Percentiles rank a stretch among this genome's conserved stretches.
Conservation (phyloP, 35 echinoderm and acorn worm genomes). For the Apostichopus japonicus region DNA sequence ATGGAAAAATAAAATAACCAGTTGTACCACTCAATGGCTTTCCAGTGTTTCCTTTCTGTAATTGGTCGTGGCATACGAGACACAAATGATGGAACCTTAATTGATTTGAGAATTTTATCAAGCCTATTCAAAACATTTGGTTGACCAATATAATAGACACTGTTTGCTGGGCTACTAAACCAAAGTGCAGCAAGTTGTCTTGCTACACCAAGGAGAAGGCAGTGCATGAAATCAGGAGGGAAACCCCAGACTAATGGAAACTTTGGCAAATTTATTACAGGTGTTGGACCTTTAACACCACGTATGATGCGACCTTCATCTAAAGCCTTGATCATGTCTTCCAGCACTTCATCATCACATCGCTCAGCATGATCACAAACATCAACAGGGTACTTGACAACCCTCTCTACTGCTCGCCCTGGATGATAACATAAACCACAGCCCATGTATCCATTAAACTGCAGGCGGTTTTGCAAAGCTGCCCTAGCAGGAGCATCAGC, state of each 20-base stretch:
- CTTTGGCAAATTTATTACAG: slow-evolving; percentile 50
- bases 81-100: slow-evolving; percentile 26
- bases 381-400: slow-evolving; percentile 70
- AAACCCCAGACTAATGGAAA: slow-evolving; percentile 64
- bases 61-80: slow-evolving; percentile 52
- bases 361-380: slow-evolving; percentile 60
- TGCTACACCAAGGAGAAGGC: slow-evolving; percentile 51
- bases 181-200: slow-evolving; percentile 61
- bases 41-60: slow-evolving; percentile 58
- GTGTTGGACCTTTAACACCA: slow-evolving; percentile 70
- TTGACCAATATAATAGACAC: slow-evolving; percentile 43
- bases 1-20: slow-evolving; percentile 59
- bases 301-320: slow-evolving; percentile 34
- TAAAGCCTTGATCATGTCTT: slow-evolving; percentile 53
- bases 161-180: slow-evolving; percentile 52
- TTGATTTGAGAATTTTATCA: slow-evolving; percentile 16
- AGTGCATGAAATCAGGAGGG: slow-evolving; percentile 70
- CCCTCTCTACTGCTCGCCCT: slow-evolving; percentile 3
- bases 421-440: slow-evolving; percentile 57
- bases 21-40: slow-evolving; percentile 67
- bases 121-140: neutral
- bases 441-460: slow-evolving; percentile 71
- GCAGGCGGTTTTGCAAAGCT: slow-evolving; percentile 59
- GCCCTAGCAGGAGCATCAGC: slow-evolving; percentile 66
- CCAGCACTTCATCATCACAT: slow-evolving; percentile 64